Conservation (phyloP, 2,113 vertebrate species). For the Spheniscus mendiculus region DNA sequence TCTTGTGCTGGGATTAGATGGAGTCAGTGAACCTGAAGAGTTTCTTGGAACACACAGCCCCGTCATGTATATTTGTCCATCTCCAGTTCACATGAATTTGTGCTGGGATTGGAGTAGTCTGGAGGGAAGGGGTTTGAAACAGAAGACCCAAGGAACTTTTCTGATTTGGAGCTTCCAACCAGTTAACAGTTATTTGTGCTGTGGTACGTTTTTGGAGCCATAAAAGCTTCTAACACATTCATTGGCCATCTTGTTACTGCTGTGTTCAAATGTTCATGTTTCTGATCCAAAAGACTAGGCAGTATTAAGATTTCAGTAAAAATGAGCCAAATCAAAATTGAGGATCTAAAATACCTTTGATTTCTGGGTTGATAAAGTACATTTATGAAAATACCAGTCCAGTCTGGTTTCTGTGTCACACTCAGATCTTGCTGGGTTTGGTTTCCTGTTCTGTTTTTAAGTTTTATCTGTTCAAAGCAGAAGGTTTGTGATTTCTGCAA, state of each 20-base stretch:
- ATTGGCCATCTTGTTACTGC: background rate
- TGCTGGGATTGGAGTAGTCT: background rate
- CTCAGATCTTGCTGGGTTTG: background rate
- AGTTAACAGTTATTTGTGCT: background rate
- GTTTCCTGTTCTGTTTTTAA: slow-evolving; percentile 12
- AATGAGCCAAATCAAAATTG: background rate
- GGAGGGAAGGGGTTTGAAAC: background rate
- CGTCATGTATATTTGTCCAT: background rate
- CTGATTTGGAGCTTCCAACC: background rate
- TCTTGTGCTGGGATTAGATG: background rate
- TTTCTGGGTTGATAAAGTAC: background rate
- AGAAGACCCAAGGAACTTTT: background rate
- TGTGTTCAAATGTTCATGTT: background rate
- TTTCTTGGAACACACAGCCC: background rate
- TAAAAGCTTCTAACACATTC: background rate
- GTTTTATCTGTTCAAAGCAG: background rate
- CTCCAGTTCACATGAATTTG: background rate
- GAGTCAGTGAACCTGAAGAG: background rate
- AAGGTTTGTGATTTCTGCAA: background rate
- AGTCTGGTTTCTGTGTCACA: background rate
- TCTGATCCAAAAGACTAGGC: background rate
- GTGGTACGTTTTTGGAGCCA: background rate
- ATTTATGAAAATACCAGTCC: background rate
- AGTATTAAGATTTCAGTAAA: background rate
- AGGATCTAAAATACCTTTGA: background rate